These are phyloP conservation scores for Drymodes brunneopygia DNA, from an alignment of 2,113 vertebrate species.

Conservation along the genomic window DNA sequence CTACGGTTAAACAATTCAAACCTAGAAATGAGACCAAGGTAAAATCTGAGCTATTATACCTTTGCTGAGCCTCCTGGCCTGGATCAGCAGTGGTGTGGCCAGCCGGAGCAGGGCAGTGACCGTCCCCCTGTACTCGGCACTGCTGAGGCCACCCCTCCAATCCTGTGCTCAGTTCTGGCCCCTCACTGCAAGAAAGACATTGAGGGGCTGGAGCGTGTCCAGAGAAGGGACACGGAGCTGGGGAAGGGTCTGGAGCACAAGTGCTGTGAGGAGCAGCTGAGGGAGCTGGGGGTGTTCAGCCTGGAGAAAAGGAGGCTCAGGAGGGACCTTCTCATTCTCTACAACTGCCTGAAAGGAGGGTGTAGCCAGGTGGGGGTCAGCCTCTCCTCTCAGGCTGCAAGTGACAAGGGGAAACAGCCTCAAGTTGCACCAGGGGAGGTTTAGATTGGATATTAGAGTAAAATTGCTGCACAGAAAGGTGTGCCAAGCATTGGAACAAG, in stretches of 20 bases:
- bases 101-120: neutral
- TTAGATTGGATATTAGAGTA: neutral
- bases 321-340: accelerated
- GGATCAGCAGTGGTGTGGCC: neutral
- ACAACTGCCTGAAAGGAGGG: accelerated
- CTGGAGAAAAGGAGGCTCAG: neutral
- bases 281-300: neutral
- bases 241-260: neutral
- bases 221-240: neutral
- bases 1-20: neutral
- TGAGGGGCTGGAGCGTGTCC: neutral
- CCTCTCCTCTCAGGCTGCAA: accelerated
- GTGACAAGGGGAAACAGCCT: neutral
- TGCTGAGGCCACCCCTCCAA: neutral
- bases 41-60: neutral
- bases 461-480: neutral
- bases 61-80: neutral
- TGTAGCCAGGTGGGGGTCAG: accelerated
- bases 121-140: accelerated
- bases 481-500: neutral
- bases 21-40: neutral
- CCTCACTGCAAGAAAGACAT: neutral
- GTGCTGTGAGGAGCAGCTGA: neutral
- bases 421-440: neutral
- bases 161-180: neutral